Percentiles rank a stretch among this genome's conserved stretches.
These are phyloP conservation scores for Falco berigora DNA, from an alignment of 2,797 vertebrate species.

Conservation along the genomic window DNA sequence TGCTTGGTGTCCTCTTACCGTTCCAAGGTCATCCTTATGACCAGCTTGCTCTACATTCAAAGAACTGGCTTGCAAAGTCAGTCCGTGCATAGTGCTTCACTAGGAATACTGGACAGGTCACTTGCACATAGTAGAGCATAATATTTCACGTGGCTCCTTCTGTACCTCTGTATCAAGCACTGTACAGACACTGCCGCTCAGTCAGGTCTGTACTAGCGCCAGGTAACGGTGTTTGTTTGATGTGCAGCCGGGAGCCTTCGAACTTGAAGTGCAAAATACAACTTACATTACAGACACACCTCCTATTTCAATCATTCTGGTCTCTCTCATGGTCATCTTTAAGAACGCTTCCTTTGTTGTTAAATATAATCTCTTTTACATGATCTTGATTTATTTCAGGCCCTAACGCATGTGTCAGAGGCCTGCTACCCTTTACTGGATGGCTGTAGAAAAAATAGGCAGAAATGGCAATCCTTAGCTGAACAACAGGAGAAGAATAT, in stretches of 20 bases:
- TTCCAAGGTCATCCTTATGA: background rate
- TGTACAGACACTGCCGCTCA: background rate
- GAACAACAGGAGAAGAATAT: conserved; percentile 85
- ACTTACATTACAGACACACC: background rate
- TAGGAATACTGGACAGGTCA: background rate
- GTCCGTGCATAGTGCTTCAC: background rate
- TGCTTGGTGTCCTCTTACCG: background rate
- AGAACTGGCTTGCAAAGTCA: background rate
- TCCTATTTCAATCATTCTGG: background rate
- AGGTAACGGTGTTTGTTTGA: background rate
- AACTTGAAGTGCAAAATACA: background rate
- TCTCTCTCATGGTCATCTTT: background rate
- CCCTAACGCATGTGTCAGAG: conserved; percentile 84
- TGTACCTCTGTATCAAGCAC: background rate
- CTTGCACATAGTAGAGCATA: background rate
- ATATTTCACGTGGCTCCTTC: background rate
- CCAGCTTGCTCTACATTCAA: background rate
- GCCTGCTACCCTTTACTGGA: conserved; percentile 89
- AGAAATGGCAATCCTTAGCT: conserved; percentile 89
- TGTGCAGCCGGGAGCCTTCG: background rate
- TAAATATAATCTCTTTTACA: background rate
- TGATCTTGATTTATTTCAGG: conserved; percentile 71
- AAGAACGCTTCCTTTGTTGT: background rate
- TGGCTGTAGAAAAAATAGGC: conserved; percentile 90
- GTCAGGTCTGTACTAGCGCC: background rate